Evolutionary conservation across 2,888 invertebrate genomes (phyloP), one percentile per base, ranked within the genome.

Genomic region (Adelognathus sp.): DNA sequence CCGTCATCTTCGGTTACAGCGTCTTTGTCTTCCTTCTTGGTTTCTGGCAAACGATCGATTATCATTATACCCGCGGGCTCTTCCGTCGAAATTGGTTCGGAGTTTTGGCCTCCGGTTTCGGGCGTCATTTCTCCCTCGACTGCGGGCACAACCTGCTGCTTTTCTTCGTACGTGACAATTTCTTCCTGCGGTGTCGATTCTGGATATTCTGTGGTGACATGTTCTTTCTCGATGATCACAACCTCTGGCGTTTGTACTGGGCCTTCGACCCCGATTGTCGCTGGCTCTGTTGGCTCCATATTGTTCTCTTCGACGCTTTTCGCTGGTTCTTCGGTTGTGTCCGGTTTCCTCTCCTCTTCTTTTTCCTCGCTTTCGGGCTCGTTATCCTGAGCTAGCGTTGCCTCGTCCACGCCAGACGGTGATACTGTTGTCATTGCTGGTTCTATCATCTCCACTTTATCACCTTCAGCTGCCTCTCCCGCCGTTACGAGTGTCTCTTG

Each of bases 11-110:
- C 71, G 0, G 84, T 60, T 0, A 87, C 83, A 0, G 87, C 81
- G 61, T 86, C 88, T 21, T 85, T 84, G 36, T 90, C 89, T 71
- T 91, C 90, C 7, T 88, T 86, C 61, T 89, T 90, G 18, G 85
- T 85, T 54, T 84, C 89, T 7, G 88, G 88, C 33, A 85, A 82
- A 52, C 84, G 82, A 9, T 86, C 86, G 4, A 86, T 81, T 39
- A 86, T 82, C 3, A 85, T 84, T 64, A 90, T 89, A 11, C 86
- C 86, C n/a, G 86, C 73, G 24, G 88, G 84, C 11, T 86, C 85
- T 77, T 85, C 82, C 29, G 76, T 76, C 5, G 85, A 84, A 41
- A 86, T 78, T 60, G 58, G 56, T 6, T 80, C 81, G 33, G 70
- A 73, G 9, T 66, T 29, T 50, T 27, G 16, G 14, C 18, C 44